Percentiles rank a stretch among this genome's conserved stretches.
phyloP scores from a whole-genome alignment of 2,113 vertebrate species.

The Glareola pratincola region DNA sequence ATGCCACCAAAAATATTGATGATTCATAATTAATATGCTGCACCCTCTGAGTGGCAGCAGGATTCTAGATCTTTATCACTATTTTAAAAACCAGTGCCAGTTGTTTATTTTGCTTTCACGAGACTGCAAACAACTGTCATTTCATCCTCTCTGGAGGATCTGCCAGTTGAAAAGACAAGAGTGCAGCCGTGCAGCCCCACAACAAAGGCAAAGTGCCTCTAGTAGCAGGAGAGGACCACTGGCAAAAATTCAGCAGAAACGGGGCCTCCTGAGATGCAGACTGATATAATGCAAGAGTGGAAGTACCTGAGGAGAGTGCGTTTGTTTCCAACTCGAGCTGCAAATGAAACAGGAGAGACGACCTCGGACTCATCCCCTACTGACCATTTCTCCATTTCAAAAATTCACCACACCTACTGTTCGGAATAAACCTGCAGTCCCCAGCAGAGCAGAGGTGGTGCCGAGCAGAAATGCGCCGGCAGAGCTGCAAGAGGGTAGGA shows the following conservation, averaged over 20 bases:
- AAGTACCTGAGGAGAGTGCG: neutral
- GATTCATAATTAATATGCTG: conserved; percentile 55
- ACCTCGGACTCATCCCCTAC: neutral
- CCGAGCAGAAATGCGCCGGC: neutral
- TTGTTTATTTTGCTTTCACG: conserved; percentile 39
- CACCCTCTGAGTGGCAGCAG: conserved; percentile 24
- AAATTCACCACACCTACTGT: conserved; percentile 4
- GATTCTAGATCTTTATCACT: conserved; percentile 19
- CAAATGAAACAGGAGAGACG: neutral
- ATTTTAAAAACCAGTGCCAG: conserved; percentile 39
- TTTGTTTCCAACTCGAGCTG: conserved; percentile 4
- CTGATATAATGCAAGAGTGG: neutral
- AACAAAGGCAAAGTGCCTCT: neutral
- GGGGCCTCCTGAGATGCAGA: neutral
- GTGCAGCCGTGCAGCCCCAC: neutral
- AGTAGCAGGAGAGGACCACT: neutral
- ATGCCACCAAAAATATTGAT: conserved; percentile 64
- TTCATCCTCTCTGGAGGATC: neutral
- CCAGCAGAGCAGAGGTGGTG: neutral
- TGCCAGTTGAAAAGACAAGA: neutral
- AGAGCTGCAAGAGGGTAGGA: neutral
- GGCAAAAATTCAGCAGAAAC: neutral
- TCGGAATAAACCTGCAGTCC: neutral
- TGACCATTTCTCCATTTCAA: conserved; percentile 32
- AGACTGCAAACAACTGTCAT: conserved; percentile 18